Conservation (phyloP, 1,140 invertebrate species). For the Sitodiplosis mosellana region DNA sequence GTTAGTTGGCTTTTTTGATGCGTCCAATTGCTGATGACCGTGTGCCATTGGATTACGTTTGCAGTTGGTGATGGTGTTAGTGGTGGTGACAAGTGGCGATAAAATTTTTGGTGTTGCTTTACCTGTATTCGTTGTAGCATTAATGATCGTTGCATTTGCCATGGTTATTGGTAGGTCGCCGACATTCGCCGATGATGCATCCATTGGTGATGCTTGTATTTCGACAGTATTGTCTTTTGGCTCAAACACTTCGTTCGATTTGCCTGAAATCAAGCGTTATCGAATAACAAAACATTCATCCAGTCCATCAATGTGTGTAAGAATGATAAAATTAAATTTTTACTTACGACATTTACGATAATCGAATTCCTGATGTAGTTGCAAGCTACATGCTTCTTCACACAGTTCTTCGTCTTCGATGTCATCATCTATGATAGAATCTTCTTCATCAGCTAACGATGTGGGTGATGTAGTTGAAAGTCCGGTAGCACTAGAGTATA, state of each 20-base stretch:
- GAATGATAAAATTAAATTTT: not conserved
- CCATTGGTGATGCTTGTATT: slow-evolving; percentile 3
- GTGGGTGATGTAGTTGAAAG: slow-evolving; percentile 14
- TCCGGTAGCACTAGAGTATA: slow-evolving; percentile 14
- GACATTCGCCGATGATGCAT: not conserved
- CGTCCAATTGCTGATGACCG: too few species aligned
- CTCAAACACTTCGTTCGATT: too few species aligned
- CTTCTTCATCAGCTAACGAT: slow-evolving; percentile 13
- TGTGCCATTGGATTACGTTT: too few species aligned
- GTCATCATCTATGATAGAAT: slow-evolving; percentile 10
- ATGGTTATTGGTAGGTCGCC: not conserved
- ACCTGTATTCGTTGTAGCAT: too few species aligned
- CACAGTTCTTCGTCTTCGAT: not conserved
- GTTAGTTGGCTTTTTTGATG: too few species aligned
- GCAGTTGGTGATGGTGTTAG: too few species aligned
- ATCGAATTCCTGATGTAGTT: not conserved
- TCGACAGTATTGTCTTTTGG: slow-evolving; percentile 6
- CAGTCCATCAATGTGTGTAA: not conserved
- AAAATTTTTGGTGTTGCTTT: too few species aligned
- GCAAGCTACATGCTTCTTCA: not conserved
- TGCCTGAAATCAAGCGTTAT: slow-evolving; percentile 7
- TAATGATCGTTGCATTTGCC: not conserved
- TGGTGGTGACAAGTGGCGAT: too few species aligned
- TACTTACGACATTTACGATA: slow-evolving; percentile 4
- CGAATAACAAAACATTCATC: not conserved